Conservation (phyloP, 2,797 vertebrate genomes). For the Sparidentex hasta region DNA sequence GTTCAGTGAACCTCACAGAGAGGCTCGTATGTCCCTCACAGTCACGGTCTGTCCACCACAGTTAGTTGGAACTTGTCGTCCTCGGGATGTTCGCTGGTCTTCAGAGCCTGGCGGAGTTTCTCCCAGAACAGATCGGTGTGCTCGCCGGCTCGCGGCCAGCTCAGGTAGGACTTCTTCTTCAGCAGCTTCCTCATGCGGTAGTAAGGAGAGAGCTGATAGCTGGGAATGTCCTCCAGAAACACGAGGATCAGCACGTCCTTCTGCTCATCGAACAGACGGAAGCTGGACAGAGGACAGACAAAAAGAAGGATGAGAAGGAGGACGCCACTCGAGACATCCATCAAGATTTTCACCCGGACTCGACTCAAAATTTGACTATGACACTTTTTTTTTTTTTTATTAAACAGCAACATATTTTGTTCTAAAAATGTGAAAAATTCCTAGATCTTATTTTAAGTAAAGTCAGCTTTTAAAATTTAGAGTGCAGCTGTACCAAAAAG, state of each 20-base stretch:
- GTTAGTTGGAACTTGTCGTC: conserved; percentile 42
- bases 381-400: no score
- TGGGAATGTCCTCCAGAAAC: conserved; percentile 83
- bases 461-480: no score
- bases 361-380: no score
- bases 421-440: no score
- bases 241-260: conserved; percentile 84
- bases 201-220: conserved; percentile 76
- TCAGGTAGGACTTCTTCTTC: conserved; percentile 82
- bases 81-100: conserved; percentile 25
- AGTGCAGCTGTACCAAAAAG: no score
- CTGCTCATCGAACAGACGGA: conserved; percentile 84
- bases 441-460: no score
- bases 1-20: not conserved
- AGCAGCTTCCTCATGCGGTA: conserved; percentile 84
- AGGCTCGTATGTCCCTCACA: not conserved
- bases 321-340: not conserved
- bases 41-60: not conserved
- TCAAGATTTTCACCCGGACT: not conserved
- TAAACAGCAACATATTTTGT: no score
- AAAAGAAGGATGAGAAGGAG: not conserved
- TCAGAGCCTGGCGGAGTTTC: conserved; percentile 78
- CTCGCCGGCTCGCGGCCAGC: conserved; percentile 73
- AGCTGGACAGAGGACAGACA: conserved; percentile 61
- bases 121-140: conserved; percentile 82